Base-by-base conservation (phyloP, 2,797 vertebrate species). In the Parotocinclus haroldoi region DNA sequence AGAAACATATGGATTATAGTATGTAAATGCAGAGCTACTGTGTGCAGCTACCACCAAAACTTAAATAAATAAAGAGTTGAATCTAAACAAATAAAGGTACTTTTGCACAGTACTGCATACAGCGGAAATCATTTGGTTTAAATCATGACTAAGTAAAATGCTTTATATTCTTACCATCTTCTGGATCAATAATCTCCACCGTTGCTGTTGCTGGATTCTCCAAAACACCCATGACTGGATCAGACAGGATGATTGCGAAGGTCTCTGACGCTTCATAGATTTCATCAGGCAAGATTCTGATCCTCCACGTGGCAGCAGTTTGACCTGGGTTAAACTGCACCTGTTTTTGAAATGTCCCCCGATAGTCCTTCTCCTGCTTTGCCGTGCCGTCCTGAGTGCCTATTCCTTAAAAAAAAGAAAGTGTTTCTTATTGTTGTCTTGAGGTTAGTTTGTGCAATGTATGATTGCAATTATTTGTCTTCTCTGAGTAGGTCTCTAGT, bases 271-370 rank as follows among this genome's bases (percentile, higher is more conserved):
- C 90, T 74, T 98, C 96, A 0, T 93, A 95, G 66, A 86, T 85
- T 7, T 83, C 90, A 0, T 98, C 96, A 0, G 87, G 75, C 75
- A 96, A 75, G 80, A 98, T 89, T 37, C 81, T 82, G 4, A 98
- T 90, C 52, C 86, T 74, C 96, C 96, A 98, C 0, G 85, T 88
- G 73, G 95, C 95, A 60, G 75, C 83, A 42, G 85, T 92, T 83
- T 98, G 96, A 56, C 96, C 95, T 0, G 95, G 95, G 84, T 95
- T 98, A 84, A 98, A 98, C 83, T 98, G 96, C 68, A 98, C 93
- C 77, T 97, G 96, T 69, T 82, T 93, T 83, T 98, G 95, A 0
- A 92, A 92, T 82, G 92, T 96, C 4, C 92, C 92, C 83, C 84
- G 91, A 82, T 95, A 98, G 76, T 98, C 96, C 76, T 90, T 88